phyloP scores from a whole-genome alignment of 2,888 invertebrate species.

The Limnephilus lunatus region DNA sequence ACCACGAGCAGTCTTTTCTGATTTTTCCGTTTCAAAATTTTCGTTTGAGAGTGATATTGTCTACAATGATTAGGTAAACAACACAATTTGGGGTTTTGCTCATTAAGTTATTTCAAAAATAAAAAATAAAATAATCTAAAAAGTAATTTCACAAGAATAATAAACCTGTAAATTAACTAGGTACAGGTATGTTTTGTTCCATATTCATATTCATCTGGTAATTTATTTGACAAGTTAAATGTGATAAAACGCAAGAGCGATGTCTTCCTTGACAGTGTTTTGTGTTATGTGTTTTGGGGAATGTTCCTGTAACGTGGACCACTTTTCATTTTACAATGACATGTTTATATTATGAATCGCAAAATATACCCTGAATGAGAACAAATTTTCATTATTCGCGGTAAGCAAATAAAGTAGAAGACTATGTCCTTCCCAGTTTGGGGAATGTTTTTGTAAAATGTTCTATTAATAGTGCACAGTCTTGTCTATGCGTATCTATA shows the following conservation, averaged over 20 bases:
- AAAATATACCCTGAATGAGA: not conserved
- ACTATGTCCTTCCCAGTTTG: too few species aligned
- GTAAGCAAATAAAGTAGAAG: too few species aligned
- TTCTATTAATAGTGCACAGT: too few species aligned
- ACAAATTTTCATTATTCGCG: not conserved
- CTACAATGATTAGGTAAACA: too few species aligned
- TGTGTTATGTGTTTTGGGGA: constrained; percentile 11
- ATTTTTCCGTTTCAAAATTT: too few species aligned
- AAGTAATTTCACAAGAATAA: not conserved
- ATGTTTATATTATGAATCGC: not conserved
- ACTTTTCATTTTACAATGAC: constrained; percentile 10
- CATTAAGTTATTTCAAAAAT: too few species aligned
- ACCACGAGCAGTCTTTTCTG: too few species aligned
- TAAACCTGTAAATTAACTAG: not conserved
- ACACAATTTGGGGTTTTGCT: too few species aligned
- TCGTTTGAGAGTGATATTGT: too few species aligned
- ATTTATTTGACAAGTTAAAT: not conserved
- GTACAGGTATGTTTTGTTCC: not conserved
- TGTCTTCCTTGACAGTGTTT: constrained; percentile 14
- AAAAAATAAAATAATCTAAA: too few species aligned
- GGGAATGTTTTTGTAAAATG: too few species aligned
- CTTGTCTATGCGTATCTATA: too few species aligned
- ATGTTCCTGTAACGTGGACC: constrained; percentile 12
- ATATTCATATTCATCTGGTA: not conserved
- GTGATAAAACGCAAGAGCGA: not conserved